Base-by-base conservation (phyloP, 2,113 vertebrate species). In the Sinocyclocheilus anshuiensis region DNA sequence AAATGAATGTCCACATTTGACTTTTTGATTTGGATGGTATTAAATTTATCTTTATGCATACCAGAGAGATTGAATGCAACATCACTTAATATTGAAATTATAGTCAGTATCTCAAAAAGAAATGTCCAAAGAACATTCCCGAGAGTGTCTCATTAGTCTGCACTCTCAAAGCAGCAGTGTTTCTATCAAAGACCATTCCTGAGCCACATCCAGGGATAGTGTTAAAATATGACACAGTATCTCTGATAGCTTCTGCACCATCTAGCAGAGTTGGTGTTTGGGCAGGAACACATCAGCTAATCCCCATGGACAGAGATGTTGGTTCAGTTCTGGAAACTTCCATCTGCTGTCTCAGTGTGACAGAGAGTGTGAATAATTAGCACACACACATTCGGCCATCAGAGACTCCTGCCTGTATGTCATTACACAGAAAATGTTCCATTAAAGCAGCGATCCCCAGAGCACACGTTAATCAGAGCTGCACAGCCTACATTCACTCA, bases 381-480 rank as follows among this genome's bases (percentile, higher is more conserved):
- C 78, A 81, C 78, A 81, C 77, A 81, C 39, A 63, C 77, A 63
- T 24, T 33, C 22, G n/a, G 33, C 69, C 82, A 3, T 59, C 26
- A 61, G 45, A 84, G 86, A 87, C 75, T 83, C 8, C 48, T 77
- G 72, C n/a, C 59, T 80, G 20, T 22, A 69, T 84, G 86, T 87
- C 86, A 42, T 81, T 86, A 75, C 76, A 69, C 50, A 84, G 55
- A 86, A 88, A 84, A 86, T 67, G 53, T 57, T 75, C 81, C 57
- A 67, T 84, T 83, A 86, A 83, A 63, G 57, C 81, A 45, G 55
- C 22, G 71, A 24, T 86, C 67, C 42, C 82, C 63, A 42, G 82
- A 84, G 85, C 48, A 69, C 20, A 29, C 42, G 1, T 39, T 13
- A 77, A 84, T 77, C 71, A 26, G 80, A 69, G 61, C 59, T 65